Conservation (phyloP, 2,797 vertebrate species). For the Gephyroberyx darwinii region DNA sequence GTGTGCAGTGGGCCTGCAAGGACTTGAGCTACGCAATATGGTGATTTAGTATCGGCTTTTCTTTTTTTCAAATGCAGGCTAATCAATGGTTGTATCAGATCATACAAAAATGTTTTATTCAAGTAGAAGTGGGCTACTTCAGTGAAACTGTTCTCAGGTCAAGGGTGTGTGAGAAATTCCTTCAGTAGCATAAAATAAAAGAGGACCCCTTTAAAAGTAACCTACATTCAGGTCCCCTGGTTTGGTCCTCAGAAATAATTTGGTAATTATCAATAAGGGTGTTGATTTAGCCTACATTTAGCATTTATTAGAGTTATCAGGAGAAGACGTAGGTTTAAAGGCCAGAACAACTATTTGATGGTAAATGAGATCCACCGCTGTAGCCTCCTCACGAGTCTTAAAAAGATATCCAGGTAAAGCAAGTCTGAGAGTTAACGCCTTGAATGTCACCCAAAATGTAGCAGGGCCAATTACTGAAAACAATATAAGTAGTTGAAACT, state of each 20-base stretch:
- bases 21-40: conserved; percentile 31
- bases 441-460: too few species aligned
- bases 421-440: too few species aligned
- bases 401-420: too few species aligned
- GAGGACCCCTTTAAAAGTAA: background rate
- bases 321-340: background rate
- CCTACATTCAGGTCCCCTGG: background rate
- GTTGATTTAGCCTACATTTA: too few species aligned
- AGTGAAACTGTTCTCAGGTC: conserved; percentile 19
- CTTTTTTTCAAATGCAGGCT: background rate
- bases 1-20: conserved; percentile 42
- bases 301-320: background rate
- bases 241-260: conserved; percentile 10
- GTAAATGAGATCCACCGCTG: too few species aligned
- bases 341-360: background rate
- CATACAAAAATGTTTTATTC: background rate
- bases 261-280: too few species aligned
- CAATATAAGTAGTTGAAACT: background rate
- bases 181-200: background rate
- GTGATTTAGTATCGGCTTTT: conserved; percentile 30
- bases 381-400: too few species aligned
- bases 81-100: conserved; percentile 45
- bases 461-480: too few species aligned
- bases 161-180: background rate
- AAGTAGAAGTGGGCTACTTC: conserved; percentile 4